Base-by-base conservation (phyloP, 1,140 invertebrate genomes). In the Triops longicaudatus region DNA sequence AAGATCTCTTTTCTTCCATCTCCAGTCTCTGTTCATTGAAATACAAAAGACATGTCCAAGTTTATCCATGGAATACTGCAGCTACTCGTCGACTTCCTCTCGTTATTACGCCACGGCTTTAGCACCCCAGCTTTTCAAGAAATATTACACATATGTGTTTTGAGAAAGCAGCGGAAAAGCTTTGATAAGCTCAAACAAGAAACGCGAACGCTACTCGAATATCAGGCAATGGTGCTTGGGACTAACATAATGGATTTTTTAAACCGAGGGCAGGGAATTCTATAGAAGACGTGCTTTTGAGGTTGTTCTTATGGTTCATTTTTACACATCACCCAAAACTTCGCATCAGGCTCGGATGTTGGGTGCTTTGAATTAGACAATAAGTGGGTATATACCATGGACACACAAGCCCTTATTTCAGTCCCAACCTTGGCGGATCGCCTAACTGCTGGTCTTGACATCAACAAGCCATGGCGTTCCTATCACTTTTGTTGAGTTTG, bases 301-400 rank as follows among this genome's bases (percentile, higher is more conserved):
- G 50, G 50, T 63, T 63, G 14, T 22, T 22, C 22, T 22, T 50
- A 9, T 63, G 50, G 50, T 63, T 17, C 17, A 63, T 63, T 63
- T 63, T 63, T 63, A 63, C n/a, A 63, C 50, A 63, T 63, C 22
- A 6, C 31, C 31, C 14, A 17, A 7, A 63, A 63, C 50, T 63
- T 63, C 50, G 17, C 50, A 63, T 63, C 50, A 63, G 50, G 50
- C 50, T 63, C n/a, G 50, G 50, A 63, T 63, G 50, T 63, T 63
- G 50, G 50, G 50, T n/a, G 50, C 50, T 63, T 63, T 63, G 50
- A 63, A 63, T 63, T 63, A 63, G 50, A 63, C 50, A 63, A 63
- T 63, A 63, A 63, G 50, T 63, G 50, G 50, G 50, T 63, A 63
- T 63, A 63, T 63, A 63, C 10, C 22, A 63, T 37, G 50, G 50